Evolutionary conservation across 2,113 vertebrate genomes (phyloP).

Genomic region (Amphiprion percula): DNA sequence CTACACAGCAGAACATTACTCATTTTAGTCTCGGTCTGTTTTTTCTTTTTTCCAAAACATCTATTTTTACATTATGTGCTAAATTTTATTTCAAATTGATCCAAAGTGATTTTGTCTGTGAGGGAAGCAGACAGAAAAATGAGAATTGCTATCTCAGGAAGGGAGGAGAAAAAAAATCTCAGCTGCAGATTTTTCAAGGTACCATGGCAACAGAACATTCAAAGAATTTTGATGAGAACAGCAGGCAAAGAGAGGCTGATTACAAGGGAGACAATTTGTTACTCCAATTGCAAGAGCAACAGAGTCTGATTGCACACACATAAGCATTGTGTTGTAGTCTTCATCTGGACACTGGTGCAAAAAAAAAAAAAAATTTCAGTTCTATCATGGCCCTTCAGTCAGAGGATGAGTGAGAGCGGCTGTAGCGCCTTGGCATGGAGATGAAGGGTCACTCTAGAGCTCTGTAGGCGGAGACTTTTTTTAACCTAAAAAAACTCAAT

Average conservation of each 20-base stretch:
- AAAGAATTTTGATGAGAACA: slow-evolving; percentile 86
- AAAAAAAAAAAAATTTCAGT: slow-evolving; percentile 36
- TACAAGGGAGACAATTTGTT: slow-evolving; percentile 83
- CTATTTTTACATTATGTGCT: slow-evolving; percentile 54
- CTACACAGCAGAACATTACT: not conserved
- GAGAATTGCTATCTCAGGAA: slow-evolving; percentile 73
- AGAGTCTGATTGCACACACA: slow-evolving; percentile 73
- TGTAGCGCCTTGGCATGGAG: slow-evolving; percentile 36
- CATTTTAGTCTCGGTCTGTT: not conserved
- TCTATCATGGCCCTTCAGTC: slow-evolving; percentile 39
- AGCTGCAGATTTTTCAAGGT: slow-evolving; percentile 82
- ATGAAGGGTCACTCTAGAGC: slow-evolving; percentile 52
- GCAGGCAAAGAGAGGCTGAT: slow-evolving; percentile 78
- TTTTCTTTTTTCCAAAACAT: slow-evolving; percentile 2
- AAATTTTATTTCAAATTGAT: slow-evolving; percentile 59
- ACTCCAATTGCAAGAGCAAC: slow-evolving; percentile 74
- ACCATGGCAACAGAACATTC: slow-evolving; percentile 86
- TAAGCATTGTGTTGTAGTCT: slow-evolving; percentile 36
- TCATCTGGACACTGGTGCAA: slow-evolving; percentile 45
- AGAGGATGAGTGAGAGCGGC: slow-evolving; percentile 30
- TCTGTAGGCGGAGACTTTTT: slow-evolving; percentile 26
- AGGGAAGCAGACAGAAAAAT: slow-evolving; percentile 66
- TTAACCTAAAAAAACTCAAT: slow-evolving; percentile 35
- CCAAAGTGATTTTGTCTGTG: slow-evolving; percentile 55
- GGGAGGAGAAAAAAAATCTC: slow-evolving; percentile 64